A percentile compares a stretch with the other conserved stretches of the same genome.
These are phyloP conservation scores for Microtus montanus DNA, from an alignment of 2,113 vertebrate genomes.

Conservation along the genomic window DNA sequence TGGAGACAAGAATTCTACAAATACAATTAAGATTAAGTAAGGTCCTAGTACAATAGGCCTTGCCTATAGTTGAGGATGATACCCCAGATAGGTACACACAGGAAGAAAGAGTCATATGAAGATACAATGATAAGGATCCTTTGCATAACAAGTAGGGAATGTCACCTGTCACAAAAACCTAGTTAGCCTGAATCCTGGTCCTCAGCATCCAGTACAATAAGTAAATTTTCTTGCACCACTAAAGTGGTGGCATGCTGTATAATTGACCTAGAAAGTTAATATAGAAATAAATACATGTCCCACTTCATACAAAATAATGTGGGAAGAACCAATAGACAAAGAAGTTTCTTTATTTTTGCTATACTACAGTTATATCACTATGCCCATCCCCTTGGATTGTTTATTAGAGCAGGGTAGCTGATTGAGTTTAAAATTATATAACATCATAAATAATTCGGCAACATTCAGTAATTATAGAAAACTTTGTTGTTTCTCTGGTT, in stretches of 20 bases:
- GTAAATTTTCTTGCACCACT: background rate
- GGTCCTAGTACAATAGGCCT: no score
- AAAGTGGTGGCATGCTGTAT: background rate
- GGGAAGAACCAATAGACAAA: background rate
- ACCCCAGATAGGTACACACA: no score
- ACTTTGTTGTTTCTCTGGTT: background rate
- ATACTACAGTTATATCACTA: background rate
- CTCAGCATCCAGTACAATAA: background rate
- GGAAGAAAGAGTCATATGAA: no score
- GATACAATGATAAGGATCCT: no score
- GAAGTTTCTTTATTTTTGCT: conserved; percentile 21
- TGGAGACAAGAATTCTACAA: no score
- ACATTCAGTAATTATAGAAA: background rate
- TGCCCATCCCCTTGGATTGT: background rate
- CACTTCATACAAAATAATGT: background rate
- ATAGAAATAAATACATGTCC: background rate
- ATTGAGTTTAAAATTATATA: background rate
- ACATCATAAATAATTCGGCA: background rate
- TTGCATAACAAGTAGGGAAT: no score
- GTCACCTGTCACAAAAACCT: no score
- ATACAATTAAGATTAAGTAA: no score
- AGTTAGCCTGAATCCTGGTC: background rate
- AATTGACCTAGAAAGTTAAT: background rate
- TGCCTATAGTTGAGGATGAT: no score
- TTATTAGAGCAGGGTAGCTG: background rate